Conservation (phyloP, 2,797 vertebrate species). For the Phrynocephalus forsythii region DNA sequence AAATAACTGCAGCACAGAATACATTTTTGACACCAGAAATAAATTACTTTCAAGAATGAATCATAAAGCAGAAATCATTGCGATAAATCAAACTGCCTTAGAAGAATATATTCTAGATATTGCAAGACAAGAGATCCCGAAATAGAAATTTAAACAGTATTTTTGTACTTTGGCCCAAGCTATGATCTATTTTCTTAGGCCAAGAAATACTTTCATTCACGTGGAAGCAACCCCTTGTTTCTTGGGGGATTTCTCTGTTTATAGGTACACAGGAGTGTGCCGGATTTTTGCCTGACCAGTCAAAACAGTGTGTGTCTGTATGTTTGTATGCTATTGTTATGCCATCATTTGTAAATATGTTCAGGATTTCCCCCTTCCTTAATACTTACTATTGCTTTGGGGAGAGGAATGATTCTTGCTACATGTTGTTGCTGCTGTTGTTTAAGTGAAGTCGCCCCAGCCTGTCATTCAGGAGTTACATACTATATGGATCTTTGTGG, state of each 20-base stretch:
- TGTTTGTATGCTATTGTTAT: too few species aligned
- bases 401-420: too few species aligned
- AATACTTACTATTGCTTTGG: too few species aligned
- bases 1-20: background rate
- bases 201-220: background rate
- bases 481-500: too few species aligned
- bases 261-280: too few species aligned
- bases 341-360: too few species aligned
- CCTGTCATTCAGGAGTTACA: too few species aligned
- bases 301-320: too few species aligned
- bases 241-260: background rate
- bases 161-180: background rate
- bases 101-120: background rate
- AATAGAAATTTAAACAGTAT: slow-evolving; percentile 9
- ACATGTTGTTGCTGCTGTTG: too few species aligned
- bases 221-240: background rate
- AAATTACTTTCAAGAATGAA: background rate
- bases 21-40: background rate
- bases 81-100: slow-evolving; percentile 3
- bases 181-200: background rate
- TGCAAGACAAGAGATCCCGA: background rate
- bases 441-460: too few species aligned
- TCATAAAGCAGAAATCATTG: background rate
- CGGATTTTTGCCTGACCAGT: too few species aligned
- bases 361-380: too few species aligned